These are phyloP conservation scores for Sandelia bainsii DNA, from an alignment of 2,797 vertebrate genomes.

Conservation along the genomic window DNA sequence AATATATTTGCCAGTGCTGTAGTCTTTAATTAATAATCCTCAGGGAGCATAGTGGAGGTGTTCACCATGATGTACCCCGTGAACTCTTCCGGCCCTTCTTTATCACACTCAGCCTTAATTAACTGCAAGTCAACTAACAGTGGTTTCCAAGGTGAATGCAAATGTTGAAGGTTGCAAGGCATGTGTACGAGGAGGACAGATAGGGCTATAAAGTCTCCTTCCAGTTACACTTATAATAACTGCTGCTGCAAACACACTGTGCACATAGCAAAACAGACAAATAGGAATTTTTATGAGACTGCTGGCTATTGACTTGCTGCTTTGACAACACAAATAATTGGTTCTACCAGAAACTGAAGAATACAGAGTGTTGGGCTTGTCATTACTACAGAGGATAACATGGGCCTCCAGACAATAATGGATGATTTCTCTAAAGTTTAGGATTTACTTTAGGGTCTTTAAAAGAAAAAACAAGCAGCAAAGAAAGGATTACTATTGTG, in stretches of 20 bases:
- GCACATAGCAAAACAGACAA: conserved; percentile 20
- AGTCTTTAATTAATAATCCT: conserved; percentile 62
- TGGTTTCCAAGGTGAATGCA: conserved; percentile 77
- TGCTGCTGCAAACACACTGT: conserved; percentile 42
- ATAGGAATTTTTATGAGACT: conserved; percentile 49
- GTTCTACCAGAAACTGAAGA: conserved; percentile 19
- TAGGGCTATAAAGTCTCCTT: conserved; percentile 23
- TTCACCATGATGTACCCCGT: conserved; percentile 35
- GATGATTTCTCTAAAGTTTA: conserved; percentile 27
- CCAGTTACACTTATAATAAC: conserved; percentile 22
- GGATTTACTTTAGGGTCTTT: conserved; percentile 43
- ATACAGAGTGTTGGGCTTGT: conserved; percentile 49
- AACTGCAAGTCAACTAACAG: conserved; percentile 69
- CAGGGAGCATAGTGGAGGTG: conserved; percentile 29
- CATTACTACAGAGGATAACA: conserved; percentile 56
- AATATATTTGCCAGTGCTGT: conserved; percentile 18
- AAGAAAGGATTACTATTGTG: conserved; percentile 29
- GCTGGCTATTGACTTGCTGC: conserved; percentile 47
- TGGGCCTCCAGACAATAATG: conserved; percentile 46
- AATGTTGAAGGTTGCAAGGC: conserved; percentile 57
- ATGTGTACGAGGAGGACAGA: conserved; percentile 38
- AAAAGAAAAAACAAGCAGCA: conserved; percentile 37
- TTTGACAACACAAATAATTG: conserved; percentile 59
- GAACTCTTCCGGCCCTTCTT: conserved; percentile 47
- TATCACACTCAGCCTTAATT: conserved; percentile 77